Evolutionary conservation across 1,140 invertebrate genomes (phyloP).

Genomic region (Leptinotarsa texana): DNA sequence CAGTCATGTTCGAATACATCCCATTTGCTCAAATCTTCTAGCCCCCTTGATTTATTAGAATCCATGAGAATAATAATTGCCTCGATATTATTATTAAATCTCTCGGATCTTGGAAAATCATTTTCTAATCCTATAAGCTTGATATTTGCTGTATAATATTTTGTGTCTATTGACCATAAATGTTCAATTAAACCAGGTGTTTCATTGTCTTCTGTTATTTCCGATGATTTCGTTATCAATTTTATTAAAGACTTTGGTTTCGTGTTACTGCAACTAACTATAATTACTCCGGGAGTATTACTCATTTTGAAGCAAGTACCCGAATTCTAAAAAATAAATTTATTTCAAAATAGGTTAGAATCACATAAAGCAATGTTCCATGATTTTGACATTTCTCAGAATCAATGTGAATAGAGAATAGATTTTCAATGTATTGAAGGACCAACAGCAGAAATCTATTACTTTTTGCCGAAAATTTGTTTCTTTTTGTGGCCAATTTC

Average conservation of each 20-base stretch:
- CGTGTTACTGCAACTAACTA: conserved; percentile 51
- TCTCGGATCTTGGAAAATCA: conserved; percentile 40
- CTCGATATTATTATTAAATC: conserved; percentile 49
- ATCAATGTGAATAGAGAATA: no score
- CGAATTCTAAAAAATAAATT: no score
- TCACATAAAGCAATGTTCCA: no score
- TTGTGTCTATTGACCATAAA: conserved; percentile 55
- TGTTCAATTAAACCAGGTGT: conserved; percentile 36
- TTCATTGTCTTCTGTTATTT: conserved; percentile 25
- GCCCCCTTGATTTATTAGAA: conserved; percentile 49
- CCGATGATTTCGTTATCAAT: conserved; percentile 47
- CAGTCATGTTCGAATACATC: conserved; percentile 47
- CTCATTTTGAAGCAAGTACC: conserved; percentile 37
- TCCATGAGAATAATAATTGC: conserved; percentile 55
- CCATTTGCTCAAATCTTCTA: conserved; percentile 52
- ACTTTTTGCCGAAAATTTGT: no score
- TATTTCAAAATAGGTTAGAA: no score
- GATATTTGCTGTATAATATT: conserved; percentile 56
- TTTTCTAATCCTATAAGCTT: conserved; percentile 51
- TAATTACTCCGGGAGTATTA: conserved; percentile 47
- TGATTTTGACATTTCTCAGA: no score
- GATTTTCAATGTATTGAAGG: no score
- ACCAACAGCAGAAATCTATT: no score
- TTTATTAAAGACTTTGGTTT: conserved; percentile 53
- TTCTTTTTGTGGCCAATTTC: no score